These are phyloP conservation scores for Momotus momota DNA, from an alignment of 2,797 vertebrate genomes.

Conservation along the genomic window DNA sequence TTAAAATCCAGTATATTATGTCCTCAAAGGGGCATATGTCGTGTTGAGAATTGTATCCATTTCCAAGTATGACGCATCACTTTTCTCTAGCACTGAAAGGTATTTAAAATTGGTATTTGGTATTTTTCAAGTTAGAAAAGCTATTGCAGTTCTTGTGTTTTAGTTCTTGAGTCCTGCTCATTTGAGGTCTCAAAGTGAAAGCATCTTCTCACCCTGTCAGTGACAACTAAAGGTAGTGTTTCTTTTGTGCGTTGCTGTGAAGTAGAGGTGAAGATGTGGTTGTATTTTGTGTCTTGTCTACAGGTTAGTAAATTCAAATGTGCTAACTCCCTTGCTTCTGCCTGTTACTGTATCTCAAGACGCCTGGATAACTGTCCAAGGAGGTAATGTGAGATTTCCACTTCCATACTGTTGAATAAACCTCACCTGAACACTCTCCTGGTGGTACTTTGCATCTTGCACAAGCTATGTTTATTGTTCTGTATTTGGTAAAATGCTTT, in stretches of 20 bases:
- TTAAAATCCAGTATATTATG: not conserved
- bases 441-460: not conserved
- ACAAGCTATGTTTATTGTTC: not conserved
- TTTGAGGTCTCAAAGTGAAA: not conserved
- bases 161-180: not conserved
- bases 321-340: not conserved
- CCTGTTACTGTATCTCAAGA: not conserved
- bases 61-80: not conserved
- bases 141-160: not conserved
- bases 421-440: not conserved
- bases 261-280: not conserved
- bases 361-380: not conserved
- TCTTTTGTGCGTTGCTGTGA: not conserved
- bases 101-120: not conserved
- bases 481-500: not conserved
- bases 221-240: not conserved
- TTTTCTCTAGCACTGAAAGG: not conserved
- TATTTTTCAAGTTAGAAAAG: slow-evolving; percentile 5
- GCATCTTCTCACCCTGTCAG: not conserved
- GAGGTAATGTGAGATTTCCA: not conserved
- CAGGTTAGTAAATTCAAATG: not conserved
- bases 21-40: not conserved
- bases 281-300: not conserved
- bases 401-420: not conserved
- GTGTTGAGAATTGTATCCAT: not conserved